Base-by-base conservation (phyloP, 2,113 vertebrate species). In the Passer montanus region DNA sequence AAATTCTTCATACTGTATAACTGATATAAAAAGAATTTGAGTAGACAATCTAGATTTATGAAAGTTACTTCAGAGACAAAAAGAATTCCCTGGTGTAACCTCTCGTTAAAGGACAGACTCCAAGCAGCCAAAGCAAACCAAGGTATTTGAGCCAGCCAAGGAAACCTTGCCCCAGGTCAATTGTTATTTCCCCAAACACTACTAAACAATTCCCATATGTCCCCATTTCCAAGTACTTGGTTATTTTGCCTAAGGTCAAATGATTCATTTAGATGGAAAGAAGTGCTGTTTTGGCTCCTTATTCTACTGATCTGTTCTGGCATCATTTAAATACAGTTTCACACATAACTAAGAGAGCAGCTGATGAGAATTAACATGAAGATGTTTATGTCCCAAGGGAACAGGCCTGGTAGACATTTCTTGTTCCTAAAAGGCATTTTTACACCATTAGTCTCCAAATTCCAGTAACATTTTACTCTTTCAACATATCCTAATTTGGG, bases 371-470 rank as follows among this genome's bases (percentile, higher is more conserved):
- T 50, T 66, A 83, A 83, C 28, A 62, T 4, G 22, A 55, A 94
- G 52, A 92, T 21, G 44, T 55, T 70, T 77, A 23, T 8, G 47
- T 41, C 79, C 74, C 66, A 52, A 64, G 47, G 87, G 79, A 78
- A 81, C 17, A 60, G 72, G 64, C 59, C 59, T 81, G 37, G 68
- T 6, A 78, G 79, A 72, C 19, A 74, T 28, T 43, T 78, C 66
- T 78, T 80, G 15, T 31, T 95, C 55, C 69, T 90, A 63, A 83
- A 70, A 80, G 75, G 79, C 79, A 47, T 93, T 84, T 93, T 91
- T 68, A 89, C 53, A 80, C 31, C 44, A 24, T 56, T 58, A 74
- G 56, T 26, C 53, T 89, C 66, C 76, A 50, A 95, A 93, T 67
- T 81, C 79, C 92, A 72, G 4, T 20, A 74, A 47, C 7, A 26